Evolutionary conservation across 2,888 invertebrate genomes (phyloP).

Genomic region (Petrophora chlorosata): DNA sequence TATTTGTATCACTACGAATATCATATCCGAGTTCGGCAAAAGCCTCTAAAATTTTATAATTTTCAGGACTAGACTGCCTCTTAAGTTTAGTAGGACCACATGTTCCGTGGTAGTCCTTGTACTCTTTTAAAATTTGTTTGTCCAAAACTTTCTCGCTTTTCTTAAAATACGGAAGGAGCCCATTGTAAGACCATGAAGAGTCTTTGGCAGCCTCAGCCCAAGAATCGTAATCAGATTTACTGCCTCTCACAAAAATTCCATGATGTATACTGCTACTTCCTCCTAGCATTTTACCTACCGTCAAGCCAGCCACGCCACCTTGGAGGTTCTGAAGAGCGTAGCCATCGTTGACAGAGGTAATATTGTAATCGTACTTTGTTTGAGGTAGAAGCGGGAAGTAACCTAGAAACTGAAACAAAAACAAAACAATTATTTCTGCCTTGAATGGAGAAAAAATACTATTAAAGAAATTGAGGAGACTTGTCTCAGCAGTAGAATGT

Average conservation of each 20-base stretch:
- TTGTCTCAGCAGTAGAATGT: no score
- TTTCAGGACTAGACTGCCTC: slow-evolving; percentile 27
- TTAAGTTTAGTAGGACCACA: slow-evolving; percentile 40
- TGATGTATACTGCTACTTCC: slow-evolving; percentile 50
- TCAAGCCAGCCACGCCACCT: slow-evolving; percentile 27
- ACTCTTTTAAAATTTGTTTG: slow-evolving; percentile 24
- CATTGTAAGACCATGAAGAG: slow-evolving; percentile 42
- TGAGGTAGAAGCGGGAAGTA: slow-evolving; percentile 39
- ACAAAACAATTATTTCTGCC: no score
- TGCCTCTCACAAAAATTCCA: slow-evolving; percentile 42
- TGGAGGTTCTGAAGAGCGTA: slow-evolving; percentile 38
- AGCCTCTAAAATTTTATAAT: slow-evolving; percentile 31
- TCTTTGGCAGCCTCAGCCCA: slow-evolving; percentile 46
- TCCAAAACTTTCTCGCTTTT: slow-evolving; percentile 48
- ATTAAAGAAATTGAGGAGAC: no score
- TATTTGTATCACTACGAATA: slow-evolving; percentile 36
- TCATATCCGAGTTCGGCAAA: slow-evolving; percentile 38
- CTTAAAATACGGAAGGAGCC: slow-evolving; percentile 44
- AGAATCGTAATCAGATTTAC: slow-evolving; percentile 38
- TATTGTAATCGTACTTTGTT: slow-evolving; percentile 42
- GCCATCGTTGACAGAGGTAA: slow-evolving; percentile 39
- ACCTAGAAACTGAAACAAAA: slow-evolving; percentile 41
- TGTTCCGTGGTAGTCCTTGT: slow-evolving; percentile 36
- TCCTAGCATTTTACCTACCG: slow-evolving; percentile 54
- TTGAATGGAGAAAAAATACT: no score